Base-by-base conservation (phyloP, 2,797 vertebrate genomes). In the Cephalopachus bancanus region DNA sequence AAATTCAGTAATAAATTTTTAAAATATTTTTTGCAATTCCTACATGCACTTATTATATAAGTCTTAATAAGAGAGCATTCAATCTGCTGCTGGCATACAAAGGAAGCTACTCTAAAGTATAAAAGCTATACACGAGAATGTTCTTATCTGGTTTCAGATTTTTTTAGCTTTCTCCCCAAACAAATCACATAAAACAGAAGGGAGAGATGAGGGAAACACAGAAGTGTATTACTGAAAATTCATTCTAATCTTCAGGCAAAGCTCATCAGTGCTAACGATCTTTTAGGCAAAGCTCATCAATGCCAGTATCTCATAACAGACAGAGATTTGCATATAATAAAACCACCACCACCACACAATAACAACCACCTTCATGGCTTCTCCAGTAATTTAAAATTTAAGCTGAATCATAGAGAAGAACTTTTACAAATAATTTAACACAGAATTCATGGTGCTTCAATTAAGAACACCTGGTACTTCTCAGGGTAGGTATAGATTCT, bases 1-100 rank as follows among this genome's bases (percentile, higher is more conserved):
- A 99, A 99, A 99, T 99, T 98, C 98, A 98, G 98, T 99, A 99
- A 98, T 99, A 99, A 99, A 99, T 97, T 98, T 98, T 99, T 99
- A 99, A 99, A 98, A 98, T 98, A 98, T 98, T 98, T 98, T 98
- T 98, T 98, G 97, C 97, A 95, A 97, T 98, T 98, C 98, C 98
- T 98, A 98, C 98, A 99, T 99, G 98, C 98, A 98, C 24, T 96
- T 98, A 98, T 98, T 98, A 98, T 98, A 98, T 98, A 98, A 98
- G 98, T 98, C 98, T 98, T 98, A 97, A 94, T 98, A 98, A 99
- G 98, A 99, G 98, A 98, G 98, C 98, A 98, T 99, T 98, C 98
- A 98, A 93, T 97, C 96, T 98, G 98, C 97, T 98, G 98, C 93
- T 98, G 98, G 98, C 98, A 98, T 98, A 98, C 98, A 98, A 98